These are phyloP conservation scores for Mystacornis crossleyi DNA, from an alignment of 2,113 vertebrate genomes.

Conservation along the genomic window DNA sequence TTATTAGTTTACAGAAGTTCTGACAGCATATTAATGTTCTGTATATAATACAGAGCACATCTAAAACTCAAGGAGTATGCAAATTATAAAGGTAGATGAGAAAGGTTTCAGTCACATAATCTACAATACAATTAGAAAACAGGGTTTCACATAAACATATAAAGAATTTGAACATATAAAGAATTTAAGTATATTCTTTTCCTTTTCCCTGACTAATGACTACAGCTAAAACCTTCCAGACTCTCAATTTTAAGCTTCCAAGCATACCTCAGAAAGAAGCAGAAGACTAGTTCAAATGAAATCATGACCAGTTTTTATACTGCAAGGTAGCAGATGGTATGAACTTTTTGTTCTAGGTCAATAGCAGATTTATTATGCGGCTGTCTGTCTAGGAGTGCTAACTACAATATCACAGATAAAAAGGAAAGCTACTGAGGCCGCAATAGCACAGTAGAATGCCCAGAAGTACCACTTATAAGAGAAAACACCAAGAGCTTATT, in stretches of 20 bases:
- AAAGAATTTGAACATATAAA: neutral
- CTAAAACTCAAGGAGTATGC: neutral
- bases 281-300: neutral
- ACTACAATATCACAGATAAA: neutral
- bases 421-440: neutral
- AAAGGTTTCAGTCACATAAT: neutral
- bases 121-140: neutral
- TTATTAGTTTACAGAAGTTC: neutral
- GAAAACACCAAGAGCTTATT: neutral
- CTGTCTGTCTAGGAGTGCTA: neutral
- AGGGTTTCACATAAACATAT: neutral
- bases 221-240: neutral
- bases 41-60: neutral
- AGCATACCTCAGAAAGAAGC: neutral
- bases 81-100: neutral
- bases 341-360: neutral
- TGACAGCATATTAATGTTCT: neutral
- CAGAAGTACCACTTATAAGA: neutral
- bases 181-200: neutral
- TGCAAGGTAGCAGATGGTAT: neutral
- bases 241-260: neutral
- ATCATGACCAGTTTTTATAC: neutral
- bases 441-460: fast-evolving
- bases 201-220: neutral
- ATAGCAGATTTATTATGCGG: neutral